A percentile compares a stretch with the other conserved stretches of the same genome.
Conservation (phyloP, 2,113 vertebrate species). For the Scomber scombrus region DNA sequence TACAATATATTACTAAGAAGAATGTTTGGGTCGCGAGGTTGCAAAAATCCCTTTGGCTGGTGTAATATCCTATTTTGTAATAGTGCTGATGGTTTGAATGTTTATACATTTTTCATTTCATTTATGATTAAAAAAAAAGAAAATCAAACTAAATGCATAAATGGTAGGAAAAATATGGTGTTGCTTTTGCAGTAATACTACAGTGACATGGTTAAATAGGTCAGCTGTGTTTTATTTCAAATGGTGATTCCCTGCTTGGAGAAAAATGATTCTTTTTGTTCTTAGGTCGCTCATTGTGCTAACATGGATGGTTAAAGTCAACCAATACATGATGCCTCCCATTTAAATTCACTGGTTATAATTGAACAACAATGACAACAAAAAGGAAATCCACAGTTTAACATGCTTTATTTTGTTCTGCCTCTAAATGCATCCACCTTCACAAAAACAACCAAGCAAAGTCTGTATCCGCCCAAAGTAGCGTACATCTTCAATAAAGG, state of each 20-base stretch:
- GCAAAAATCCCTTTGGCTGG: no score
- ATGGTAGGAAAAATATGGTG: neutral
- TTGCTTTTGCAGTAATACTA: neutral
- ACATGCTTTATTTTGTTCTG: constrained; percentile 14
- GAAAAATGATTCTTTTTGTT: constrained; percentile 11
- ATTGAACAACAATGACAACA: constrained; percentile 2
- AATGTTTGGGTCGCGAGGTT: no score
- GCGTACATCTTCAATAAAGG: constrained; percentile 50
- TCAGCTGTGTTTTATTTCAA: constrained; percentile 9
- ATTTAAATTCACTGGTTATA: neutral
- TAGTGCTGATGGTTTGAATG: no score
- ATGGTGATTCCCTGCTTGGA: neutral
- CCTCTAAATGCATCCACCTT: neutral
- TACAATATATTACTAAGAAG: no score
- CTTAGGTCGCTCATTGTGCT: neutral
- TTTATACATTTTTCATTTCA: no score
- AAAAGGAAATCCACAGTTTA: constrained; percentile 16
- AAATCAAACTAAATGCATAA: no score
- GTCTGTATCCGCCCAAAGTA: constrained; percentile 12
- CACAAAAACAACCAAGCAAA: constrained; percentile 7
- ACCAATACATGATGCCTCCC: neutral
- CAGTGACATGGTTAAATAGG: constrained; percentile 7
- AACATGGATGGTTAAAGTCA: constrained; percentile 27
- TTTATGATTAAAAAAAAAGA: no score
- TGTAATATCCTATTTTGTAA: no score